Conservation (phyloP, 2,888 invertebrate genomes). For the Mesochorus sp. region DNA sequence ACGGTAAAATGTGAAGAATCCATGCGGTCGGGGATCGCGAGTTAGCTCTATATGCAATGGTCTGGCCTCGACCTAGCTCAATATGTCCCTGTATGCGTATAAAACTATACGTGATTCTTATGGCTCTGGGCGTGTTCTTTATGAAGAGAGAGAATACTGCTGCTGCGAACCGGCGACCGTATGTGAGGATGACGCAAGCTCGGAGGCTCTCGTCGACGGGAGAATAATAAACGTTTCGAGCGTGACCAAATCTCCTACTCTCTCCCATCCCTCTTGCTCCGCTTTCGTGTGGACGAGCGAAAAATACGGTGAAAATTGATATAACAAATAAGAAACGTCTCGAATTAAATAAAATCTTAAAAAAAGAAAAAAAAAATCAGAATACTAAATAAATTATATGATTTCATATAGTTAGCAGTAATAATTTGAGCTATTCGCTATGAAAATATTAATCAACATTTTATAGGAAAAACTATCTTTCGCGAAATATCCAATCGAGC, state of each 20-base stretch:
- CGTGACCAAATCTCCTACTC: constrained; percentile 50
- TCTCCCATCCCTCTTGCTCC: no score
- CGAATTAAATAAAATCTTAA: not conserved
- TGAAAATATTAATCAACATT: not conserved
- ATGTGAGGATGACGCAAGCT: constrained; percentile 2
- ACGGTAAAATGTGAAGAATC: constrained; percentile 37
- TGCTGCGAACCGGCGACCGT: not conserved
- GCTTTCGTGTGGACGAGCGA: no score
- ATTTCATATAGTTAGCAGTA: not conserved
- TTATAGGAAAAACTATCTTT: not conserved
- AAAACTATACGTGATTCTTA: constrained; percentile 23
- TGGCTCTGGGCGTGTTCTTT: constrained; percentile 38
- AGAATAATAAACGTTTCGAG: constrained; percentile 62
- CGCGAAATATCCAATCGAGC: not conserved
- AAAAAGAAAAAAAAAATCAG: no score
- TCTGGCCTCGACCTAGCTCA: constrained; percentile 43
- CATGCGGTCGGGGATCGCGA: constrained; percentile 22
- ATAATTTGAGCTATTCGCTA: not conserved
- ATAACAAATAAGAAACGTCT: not conserved
- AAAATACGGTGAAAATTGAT: not conserved
- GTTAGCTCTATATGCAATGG: not conserved
- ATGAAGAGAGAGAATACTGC: constrained; percentile 6
- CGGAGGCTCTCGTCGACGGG: constrained; percentile 15
- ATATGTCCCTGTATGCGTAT: constrained; percentile 12
- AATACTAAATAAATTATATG: no score